phyloP scores from a whole-genome alignment of 2,888 invertebrate genomes.

The Cephus runcator region DNA sequence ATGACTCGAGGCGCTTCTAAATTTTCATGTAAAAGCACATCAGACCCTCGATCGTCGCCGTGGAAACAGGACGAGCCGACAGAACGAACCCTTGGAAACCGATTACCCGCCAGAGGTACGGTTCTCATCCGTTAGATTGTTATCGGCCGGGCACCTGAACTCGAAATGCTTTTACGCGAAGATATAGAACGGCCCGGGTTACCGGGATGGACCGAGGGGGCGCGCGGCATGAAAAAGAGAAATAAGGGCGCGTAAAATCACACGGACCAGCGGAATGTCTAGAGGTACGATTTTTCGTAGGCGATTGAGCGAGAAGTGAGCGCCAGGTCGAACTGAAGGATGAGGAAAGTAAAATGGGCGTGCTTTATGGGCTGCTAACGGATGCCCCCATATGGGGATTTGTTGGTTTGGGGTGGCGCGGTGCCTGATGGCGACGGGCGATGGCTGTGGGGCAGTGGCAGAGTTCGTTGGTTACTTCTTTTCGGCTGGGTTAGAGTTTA shows the following conservation, averaged over 20 bases:
- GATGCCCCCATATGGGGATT: slow-evolving; percentile 1
- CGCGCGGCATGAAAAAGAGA: background rate
- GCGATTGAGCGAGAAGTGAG: background rate
- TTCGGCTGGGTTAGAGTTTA: background rate
- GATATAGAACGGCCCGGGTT: background rate
- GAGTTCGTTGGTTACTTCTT: background rate
- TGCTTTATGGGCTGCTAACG: slow-evolving; percentile 2
- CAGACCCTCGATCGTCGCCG: background rate
- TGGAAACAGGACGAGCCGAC: background rate
- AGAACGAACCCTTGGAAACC: background rate
- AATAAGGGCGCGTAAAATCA: background rate
- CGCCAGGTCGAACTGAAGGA: background rate
- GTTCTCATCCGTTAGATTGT: background rate
- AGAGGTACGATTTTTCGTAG: background rate
- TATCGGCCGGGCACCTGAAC: background rate
- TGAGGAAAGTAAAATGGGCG: background rate
- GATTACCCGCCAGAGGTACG: background rate
- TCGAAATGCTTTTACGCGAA: background rate
- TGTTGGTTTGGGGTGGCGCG: background rate
- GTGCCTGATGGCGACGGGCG: background rate
- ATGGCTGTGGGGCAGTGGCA: too few relatives aligned
- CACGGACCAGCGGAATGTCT: background rate
- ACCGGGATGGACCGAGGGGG: too few relatives aligned
- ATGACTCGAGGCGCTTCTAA: background rate
- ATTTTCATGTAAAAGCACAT: background rate